phyloP scores from a whole-genome alignment of 1,140 invertebrate genomes.

The Drosophila pseudoananassae region DNA sequence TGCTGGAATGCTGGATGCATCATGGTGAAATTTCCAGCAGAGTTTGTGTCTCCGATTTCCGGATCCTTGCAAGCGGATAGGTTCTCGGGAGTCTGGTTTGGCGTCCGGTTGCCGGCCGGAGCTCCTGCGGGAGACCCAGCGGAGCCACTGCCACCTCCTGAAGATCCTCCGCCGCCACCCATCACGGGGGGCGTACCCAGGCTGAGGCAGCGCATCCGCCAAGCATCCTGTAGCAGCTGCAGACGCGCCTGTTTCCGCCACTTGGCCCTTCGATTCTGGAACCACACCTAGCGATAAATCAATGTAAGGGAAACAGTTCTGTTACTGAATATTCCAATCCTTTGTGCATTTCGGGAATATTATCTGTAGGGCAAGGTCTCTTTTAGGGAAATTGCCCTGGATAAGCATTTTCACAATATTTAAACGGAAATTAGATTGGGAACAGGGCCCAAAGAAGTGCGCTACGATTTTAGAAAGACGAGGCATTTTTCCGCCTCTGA shows the following conservation, averaged over 20 bases:
- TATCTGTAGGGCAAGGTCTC: no score
- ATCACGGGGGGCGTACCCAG: slow-evolving; percentile 87
- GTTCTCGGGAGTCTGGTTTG: slow-evolving; percentile 69
- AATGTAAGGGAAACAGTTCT: not conserved
- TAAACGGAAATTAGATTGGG: not conserved
- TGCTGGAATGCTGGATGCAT: slow-evolving; percentile 83
- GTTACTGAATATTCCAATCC: not conserved
- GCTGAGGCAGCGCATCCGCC: slow-evolving; percentile 94
- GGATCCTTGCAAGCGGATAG: slow-evolving; percentile 59
- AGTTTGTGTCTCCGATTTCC: slow-evolving; percentile 30
- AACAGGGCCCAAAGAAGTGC: not conserved
- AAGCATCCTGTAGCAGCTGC: slow-evolving; percentile 93
- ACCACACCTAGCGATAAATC: slow-evolving; percentile 89
- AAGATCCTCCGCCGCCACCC: slow-evolving; percentile 62
- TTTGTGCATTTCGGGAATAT: not conserved
- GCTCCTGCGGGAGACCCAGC: slow-evolving; percentile 7
- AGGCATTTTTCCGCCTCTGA: no score
- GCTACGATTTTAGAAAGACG: not conserved
- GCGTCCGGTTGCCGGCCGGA: slow-evolving; percentile 12
- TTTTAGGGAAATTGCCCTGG: not conserved
- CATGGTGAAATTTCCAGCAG: slow-evolving; percentile 72
- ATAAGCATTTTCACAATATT: no score
- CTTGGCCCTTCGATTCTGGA: slow-evolving; percentile 94
- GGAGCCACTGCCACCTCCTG: slow-evolving; percentile 12
- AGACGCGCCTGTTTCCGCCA: slow-evolving; percentile 94